Evolutionary conservation across 2,888 invertebrate species (phyloP), one percentile per base, ranked within the genome.

Genomic region (Chrysolina americana): DNA sequence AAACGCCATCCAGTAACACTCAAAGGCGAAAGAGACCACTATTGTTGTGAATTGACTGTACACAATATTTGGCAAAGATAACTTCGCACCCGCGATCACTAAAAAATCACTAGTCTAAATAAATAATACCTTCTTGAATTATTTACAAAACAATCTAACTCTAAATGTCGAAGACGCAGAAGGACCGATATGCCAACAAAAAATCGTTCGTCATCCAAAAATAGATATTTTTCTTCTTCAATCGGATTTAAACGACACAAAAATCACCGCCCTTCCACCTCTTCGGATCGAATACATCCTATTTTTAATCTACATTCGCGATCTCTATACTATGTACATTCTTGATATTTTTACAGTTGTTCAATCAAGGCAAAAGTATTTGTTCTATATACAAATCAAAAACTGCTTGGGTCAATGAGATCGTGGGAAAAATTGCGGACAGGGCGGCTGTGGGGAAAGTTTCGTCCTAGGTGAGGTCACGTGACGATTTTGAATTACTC

Each of bases 111-210:
- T 73, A 73, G 44, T 41, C 69, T 73, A 73, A 73, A 73, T 69
- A 73, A 73, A 73, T 73, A 73, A 73, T 56, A 65, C 64, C 63
- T 64, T 73, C 53, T 68, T 59, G 53, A 41, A 63, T 59, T 73
- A 73, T 73, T 68, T 73, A 73, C 73, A 73, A 68, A 19, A 50
- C 36, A 69, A 11, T 69, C 50, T 69, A 69, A 69, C 21, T n/a
- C 53, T 17, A 19, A 53, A 53, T 4, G 13, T 11, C 53, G 21
- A 53, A 53, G 53, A 13, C 5, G 21, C 6, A 53, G 53, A 21
- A 53, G 21, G 21, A 21, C 13, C 0, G 3, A 23, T 19, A 11
- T 15, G 13, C 0, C 53, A 5, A n/a, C 15, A 4, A 21, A 53
- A 11, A 13, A 21, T 10, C 4, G 21, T 23, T 53, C n/a, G 13